Evolutionary conservation across 37 sponge, comb jelly and placozoan genomes (phyloP).

Genomic region (Ianthella basta): DNA sequence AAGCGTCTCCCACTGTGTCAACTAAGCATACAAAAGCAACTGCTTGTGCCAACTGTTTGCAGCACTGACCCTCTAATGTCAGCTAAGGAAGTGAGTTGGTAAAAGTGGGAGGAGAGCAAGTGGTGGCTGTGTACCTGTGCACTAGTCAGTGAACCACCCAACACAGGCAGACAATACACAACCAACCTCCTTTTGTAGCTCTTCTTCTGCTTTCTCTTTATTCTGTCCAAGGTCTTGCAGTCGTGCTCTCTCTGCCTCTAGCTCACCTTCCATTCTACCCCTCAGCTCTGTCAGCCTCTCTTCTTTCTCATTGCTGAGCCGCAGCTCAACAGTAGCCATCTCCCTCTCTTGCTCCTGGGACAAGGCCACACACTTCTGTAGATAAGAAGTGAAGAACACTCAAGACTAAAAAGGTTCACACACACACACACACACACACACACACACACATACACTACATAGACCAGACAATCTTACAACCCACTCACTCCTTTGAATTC

Average conservation of each 20-base stretch:
- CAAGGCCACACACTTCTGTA: neutral
- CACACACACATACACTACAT: neutral
- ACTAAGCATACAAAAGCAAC: too few relatives aligned
- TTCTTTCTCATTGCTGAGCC: neutral
- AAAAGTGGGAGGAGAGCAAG: too few relatives aligned
- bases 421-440: neutral
- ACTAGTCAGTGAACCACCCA: too few relatives aligned
- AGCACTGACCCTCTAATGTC: too few relatives aligned
- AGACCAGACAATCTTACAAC: neutral
- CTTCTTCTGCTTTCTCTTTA: slow-evolving; percentile 4
- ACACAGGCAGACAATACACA: too few relatives aligned
- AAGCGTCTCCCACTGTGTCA: too few relatives aligned
- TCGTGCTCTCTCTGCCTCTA: neutral
- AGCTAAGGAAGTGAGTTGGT: too few relatives aligned
- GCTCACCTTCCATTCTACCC: neutral
- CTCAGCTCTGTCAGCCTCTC: neutral
- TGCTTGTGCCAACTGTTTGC: too few relatives aligned
- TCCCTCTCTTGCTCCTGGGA: neutral
- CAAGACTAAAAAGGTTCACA: neutral
- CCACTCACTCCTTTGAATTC: neutral
- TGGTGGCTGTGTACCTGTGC: too few relatives aligned
- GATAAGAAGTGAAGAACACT: neutral
- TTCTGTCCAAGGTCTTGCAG: neutral
- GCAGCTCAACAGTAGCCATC: neutral
- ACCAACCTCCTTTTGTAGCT: neutral